Evolutionary conservation across 2,113 vertebrate genomes (phyloP).

Genomic region (Clupea harengus): DNA sequence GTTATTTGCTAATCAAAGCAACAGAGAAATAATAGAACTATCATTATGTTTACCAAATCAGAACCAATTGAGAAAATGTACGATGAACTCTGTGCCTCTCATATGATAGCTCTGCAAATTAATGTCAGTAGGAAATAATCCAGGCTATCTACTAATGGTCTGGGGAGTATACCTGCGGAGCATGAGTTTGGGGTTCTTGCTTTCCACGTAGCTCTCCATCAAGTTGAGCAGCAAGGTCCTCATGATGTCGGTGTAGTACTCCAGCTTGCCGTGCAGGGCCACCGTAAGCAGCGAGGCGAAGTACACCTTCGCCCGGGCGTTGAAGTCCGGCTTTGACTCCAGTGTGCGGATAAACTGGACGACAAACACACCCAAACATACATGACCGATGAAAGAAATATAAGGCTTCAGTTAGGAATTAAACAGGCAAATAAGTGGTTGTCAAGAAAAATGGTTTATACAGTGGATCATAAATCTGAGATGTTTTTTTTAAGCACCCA

Average conservation of each 20-base stretch:
- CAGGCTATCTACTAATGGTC: not conserved
- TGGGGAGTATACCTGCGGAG: slow-evolving; percentile 83
- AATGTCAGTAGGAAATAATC: not conserved
- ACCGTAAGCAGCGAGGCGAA: slow-evolving; percentile 95
- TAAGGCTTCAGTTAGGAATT: too few relatives aligned
- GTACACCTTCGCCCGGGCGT: slow-evolving; percentile 87
- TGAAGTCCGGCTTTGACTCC: slow-evolving; percentile 85
- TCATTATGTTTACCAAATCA: slow-evolving; percentile 12
- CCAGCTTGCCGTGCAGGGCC: slow-evolving; percentile 93
- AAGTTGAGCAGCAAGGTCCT: slow-evolving; percentile 90
- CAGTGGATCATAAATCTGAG: not conserved
- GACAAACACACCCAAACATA: slow-evolving; percentile 20
- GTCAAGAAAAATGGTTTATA: not conserved
- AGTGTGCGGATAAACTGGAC: slow-evolving; percentile 67
- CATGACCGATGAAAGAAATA: not conserved
- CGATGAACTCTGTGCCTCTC: not conserved
- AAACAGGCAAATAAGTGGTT: too few relatives aligned
- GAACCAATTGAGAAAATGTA: not conserved
- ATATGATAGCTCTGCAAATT: not conserved
- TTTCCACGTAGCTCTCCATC: slow-evolving; percentile 91
- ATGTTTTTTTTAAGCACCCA: not conserved
- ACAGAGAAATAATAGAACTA: slow-evolving; percentile 56
- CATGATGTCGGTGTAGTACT: slow-evolving; percentile 98
- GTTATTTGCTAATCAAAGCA: slow-evolving; percentile 45
- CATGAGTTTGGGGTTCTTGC: slow-evolving; percentile 97